A percentile compares a stretch with the other conserved stretches of the same genome.
phyloP scores from a whole-genome alignment of 2,888 invertebrate species.

The Unio pictorum region DNA sequence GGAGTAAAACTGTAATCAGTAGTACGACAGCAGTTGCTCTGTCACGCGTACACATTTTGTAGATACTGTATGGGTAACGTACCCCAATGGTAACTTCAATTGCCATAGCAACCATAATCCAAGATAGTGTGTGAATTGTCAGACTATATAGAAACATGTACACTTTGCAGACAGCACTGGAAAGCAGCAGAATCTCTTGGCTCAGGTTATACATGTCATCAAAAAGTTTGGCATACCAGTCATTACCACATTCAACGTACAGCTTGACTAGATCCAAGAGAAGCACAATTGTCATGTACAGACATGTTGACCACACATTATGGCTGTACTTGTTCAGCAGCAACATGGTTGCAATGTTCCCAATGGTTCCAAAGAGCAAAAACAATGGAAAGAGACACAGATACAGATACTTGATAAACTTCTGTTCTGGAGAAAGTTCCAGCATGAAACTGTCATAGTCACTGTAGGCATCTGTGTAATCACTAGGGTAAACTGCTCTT shows the following conservation, averaged over 20 bases:
- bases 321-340: constrained; percentile 51
- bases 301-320: constrained; percentile 65
- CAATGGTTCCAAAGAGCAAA: constrained; percentile 58
- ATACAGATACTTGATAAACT: constrained; percentile 29
- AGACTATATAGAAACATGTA: constrained; percentile 63
- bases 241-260: constrained; percentile 63
- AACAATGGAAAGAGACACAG: constrained; percentile 55
- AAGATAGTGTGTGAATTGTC: constrained; percentile 56
- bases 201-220: constrained; percentile 37
- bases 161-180: constrained; percentile 66
- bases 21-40: constrained; percentile 61
- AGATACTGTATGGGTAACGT: constrained; percentile 52
- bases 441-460: neutral
- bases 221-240: constrained; percentile 52
- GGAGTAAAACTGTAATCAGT: constrained; percentile 63
- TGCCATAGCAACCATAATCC: constrained; percentile 63
- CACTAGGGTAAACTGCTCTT: too few species aligned
- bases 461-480: too few species aligned
- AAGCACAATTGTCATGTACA: constrained; percentile 60
- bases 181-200: constrained; percentile 48
- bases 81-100: constrained; percentile 63
- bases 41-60: constrained; percentile 62
- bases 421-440: constrained; percentile 16
- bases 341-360: constrained; percentile 48
- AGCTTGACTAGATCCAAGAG: constrained; percentile 61